Conservation (phyloP, 2,888 invertebrate genomes). For the Anaspis maculata region DNA sequence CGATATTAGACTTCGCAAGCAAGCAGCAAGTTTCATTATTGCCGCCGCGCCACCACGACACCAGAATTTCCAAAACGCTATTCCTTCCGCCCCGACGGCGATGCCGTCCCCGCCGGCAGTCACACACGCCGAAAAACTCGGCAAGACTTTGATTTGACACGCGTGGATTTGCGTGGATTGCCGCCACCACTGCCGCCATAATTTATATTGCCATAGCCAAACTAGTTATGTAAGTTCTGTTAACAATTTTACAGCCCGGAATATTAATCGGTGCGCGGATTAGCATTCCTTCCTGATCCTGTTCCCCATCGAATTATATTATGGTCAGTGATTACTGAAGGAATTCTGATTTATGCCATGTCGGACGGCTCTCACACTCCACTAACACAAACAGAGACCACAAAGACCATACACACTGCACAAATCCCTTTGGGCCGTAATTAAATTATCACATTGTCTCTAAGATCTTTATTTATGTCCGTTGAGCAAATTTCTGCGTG, state of each 20-base stretch:
- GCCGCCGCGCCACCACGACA: too few species aligned
- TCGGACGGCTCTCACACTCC: not conserved
- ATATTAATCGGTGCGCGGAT: constrained; percentile 13
- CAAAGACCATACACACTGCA: too few species aligned
- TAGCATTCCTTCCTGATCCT: constrained; percentile 9
- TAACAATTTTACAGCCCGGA: constrained; percentile 10
- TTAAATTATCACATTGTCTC: not conserved
- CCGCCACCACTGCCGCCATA: too few species aligned
- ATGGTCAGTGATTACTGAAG: constrained; percentile 8
- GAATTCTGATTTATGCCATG: constrained; percentile 4
- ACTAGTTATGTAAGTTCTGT: constrained; percentile 13
- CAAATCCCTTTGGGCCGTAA: not conserved
- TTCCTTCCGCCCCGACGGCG: too few species aligned
- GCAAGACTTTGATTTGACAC: too few species aligned
- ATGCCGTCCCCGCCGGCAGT: too few species aligned
- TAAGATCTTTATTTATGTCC: not conserved
- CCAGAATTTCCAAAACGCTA: too few species aligned
- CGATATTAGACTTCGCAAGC: too few species aligned
- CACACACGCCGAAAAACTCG: too few species aligned
- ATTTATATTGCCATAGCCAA: constrained; percentile 11
- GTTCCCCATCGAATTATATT: constrained; percentile 2
- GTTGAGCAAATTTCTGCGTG: not conserved
- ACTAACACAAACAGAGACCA: not conserved
- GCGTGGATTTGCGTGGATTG: too few species aligned
- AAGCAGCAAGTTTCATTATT: too few species aligned